Evolutionary conservation across 2,888 invertebrate genomes (phyloP), one percentile per base, ranked within the genome.

Genomic region (Thymelicus acteon): DNA sequence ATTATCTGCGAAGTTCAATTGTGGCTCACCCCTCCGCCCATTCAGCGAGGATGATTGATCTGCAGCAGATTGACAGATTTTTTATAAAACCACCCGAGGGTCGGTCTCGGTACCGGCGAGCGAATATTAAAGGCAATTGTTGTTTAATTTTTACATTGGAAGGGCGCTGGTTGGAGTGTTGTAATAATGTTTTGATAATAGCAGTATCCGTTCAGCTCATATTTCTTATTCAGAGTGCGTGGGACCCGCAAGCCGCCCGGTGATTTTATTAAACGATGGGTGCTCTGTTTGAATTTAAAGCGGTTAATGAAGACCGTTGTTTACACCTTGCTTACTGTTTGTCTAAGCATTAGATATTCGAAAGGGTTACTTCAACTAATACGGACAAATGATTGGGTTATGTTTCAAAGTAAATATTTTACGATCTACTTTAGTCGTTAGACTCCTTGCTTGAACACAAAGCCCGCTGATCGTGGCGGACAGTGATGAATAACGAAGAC

Each of bases 131-230:
- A 93, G 93, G 92, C 93, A 93, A 93, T 93, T 93, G 93, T 93
- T 93, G 92, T 93, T 92, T 92, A 93, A 93, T 93, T 93, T 93
- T 93, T 91, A 92, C 87, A 87, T 88, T 88, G 77, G 88, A 86
- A 87, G 93, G 93, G 92, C 85, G 89, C 85, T 85, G 88, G 85
- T 89, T 91, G 82, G 91, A 93, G 93, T 93, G 93, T 92, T 92
- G 93, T 93, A 93, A 93, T 93, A 93, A 93, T 92, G 93, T 93
- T 93, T 92, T 93, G 92, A 92, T 93, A 93, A 93, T 93, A 91
- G 93, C 80, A 85, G 91, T 93, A 92, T 93, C 93, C 90, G 91
- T 92, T 91, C 88, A 84, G 91, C 85, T 93, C 93, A 87, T 92
- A 90, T 93, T 93, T 93, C 93, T 92, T 92, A 93, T 93, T 93